phyloP scores from a whole-genome alignment of 2,113 vertebrate genomes.

The Furnarius figulus region DNA sequence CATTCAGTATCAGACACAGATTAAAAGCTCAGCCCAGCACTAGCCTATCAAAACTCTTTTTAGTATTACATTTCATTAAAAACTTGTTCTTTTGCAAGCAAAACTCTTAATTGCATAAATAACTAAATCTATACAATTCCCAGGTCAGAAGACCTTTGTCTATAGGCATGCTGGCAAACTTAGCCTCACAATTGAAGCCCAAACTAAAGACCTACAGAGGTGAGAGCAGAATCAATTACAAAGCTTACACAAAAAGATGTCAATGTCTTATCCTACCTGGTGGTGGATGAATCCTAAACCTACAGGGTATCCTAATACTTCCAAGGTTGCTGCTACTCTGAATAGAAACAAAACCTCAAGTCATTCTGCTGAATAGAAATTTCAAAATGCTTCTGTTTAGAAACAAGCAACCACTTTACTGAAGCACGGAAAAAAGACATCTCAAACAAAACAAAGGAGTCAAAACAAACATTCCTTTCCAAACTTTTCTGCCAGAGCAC shows the following conservation, averaged over 20 bases:
- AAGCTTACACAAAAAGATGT: neutral
- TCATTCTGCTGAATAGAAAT: neutral
- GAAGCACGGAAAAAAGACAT: neutral
- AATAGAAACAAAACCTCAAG: neutral
- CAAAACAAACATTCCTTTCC: neutral
- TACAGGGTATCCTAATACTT: neutral
- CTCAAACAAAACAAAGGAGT: neutral
- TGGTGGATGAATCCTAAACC: neutral
- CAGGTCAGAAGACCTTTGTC: neutral
- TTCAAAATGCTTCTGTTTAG: neutral
- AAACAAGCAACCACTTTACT: neutral
- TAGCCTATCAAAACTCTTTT: neutral
- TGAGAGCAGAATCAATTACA: neutral
- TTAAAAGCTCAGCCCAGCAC: neutral
- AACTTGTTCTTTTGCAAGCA: neutral
- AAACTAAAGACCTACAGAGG: neutral
- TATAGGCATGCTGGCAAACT: neutral
- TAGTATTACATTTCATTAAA: neutral
- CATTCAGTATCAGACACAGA: rapidly evolving
- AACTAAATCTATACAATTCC: neutral
- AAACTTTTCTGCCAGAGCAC: neutral
- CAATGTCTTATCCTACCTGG: neutral
- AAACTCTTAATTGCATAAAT: neutral
- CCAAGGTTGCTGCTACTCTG: neutral
- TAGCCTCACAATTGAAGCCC: neutral